Percentiles rank a stretch among this genome's conserved stretches.
phyloP scores from a whole-genome alignment of 2,888 invertebrate species.

The Andrena bicolor region DNA sequence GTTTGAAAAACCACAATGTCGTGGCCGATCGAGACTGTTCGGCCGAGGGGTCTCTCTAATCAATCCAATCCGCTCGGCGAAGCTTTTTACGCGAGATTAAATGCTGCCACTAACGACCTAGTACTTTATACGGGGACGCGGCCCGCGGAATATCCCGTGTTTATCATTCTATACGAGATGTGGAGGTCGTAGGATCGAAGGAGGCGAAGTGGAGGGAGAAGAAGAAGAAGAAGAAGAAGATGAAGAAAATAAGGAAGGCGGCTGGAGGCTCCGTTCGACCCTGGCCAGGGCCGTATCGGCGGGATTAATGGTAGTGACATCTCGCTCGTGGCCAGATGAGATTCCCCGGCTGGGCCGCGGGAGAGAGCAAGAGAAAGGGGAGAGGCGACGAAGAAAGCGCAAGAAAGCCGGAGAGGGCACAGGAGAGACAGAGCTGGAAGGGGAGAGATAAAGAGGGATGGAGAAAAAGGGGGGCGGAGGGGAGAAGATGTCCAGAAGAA shows the following conservation, averaged over 20 bases:
- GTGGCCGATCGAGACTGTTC: conserved; percentile 12
- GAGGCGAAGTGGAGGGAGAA: conserved; percentile 45
- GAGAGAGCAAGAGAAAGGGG: conserved; percentile 44
- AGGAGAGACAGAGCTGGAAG: conserved; percentile 29
- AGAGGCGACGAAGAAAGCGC: conserved; percentile 10
- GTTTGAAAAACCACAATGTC: conserved; percentile 38
- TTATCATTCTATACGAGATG: conserved; percentile 67
- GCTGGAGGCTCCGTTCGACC: conserved; percentile 68
- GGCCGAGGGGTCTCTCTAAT: conserved; percentile 55
- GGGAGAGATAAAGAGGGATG: conserved; percentile 21
- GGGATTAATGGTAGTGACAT: conserved; percentile 82
- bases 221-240: conserved; percentile 60
- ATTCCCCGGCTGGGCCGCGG: conserved; percentile 63
- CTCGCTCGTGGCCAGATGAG: conserved; percentile 78
- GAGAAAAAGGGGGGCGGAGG: conserved; percentile 29
- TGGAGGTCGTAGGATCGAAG: conserved; percentile 65
- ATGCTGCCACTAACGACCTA: conserved; percentile 62
- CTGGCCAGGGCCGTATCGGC: conserved; percentile 74
- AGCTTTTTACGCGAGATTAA: conserved; percentile 65
- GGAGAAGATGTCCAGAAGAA: conserved; percentile 53
- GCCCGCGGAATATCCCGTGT: conserved; percentile 69
- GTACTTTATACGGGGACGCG: conserved; percentile 63
- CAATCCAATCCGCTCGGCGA: conserved; percentile 54
- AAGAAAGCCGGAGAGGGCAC: background rate
- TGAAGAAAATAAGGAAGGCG: conserved; percentile 68